phyloP scores from a whole-genome alignment of 2,113 vertebrate species.

The Labeo catla region DNA sequence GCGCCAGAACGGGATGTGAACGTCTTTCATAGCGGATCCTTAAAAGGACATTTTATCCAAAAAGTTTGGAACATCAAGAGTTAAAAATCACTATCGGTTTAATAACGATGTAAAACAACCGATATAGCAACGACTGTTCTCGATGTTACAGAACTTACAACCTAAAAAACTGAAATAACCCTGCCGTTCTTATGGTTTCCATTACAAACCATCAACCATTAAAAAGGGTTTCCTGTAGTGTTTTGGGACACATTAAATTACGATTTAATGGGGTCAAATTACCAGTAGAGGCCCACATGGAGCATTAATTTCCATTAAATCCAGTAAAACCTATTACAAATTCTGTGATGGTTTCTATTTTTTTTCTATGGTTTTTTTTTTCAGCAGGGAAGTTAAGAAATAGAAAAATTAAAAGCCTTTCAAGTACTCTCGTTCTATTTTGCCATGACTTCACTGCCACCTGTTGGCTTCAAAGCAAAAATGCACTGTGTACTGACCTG shows the following conservation, averaged over 20 bases:
- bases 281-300: too few relatives aligned
- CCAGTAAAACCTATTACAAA: too few relatives aligned
- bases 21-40: background rate
- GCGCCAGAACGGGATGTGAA: too few relatives aligned
- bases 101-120: background rate
- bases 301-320: too few relatives aligned
- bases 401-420: background rate
- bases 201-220: too few relatives aligned
- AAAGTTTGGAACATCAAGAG: background rate
- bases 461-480: background rate
- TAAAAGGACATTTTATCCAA: background rate
- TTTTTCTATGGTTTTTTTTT: too few relatives aligned
- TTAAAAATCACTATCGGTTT: background rate
- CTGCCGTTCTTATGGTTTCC: too few relatives aligned
- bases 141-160: background rate
- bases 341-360: too few relatives aligned
- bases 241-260: too few relatives aligned
- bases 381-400: background rate
- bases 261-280: too few relatives aligned
- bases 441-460: conserved; percentile 10
- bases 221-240: too few relatives aligned
- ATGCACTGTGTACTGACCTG: background rate
- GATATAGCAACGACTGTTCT: background rate
- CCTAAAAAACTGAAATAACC: background rate
- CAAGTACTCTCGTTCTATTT: background rate